phyloP scores from a whole-genome alignment of 1,140 invertebrate species.

The Cherax quadricarinatus region DNA sequence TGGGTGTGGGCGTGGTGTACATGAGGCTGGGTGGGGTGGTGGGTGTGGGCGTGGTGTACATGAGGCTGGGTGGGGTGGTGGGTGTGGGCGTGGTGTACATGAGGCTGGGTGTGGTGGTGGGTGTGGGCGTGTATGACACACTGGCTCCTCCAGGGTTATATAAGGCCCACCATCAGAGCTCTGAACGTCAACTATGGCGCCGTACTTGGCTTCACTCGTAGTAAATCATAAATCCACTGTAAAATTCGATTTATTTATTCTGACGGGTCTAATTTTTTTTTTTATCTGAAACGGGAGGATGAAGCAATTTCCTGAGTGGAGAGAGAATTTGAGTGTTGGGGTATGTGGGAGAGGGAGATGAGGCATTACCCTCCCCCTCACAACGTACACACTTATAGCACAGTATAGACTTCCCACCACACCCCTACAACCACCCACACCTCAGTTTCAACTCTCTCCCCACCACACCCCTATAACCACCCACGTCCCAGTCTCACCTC shows the following conservation, averaged over 20 bases:
- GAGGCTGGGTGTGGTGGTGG: neutral
- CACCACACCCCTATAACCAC: neutral
- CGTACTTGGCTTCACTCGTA: no score
- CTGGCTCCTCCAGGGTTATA: no score
- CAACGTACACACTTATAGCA: no score
- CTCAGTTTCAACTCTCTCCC: no score
- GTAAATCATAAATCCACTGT: no score
- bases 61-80: neutral
- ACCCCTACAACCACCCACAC: neutral
- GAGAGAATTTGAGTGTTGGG: neutral
- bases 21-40: neutral
- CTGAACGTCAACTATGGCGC: no score
- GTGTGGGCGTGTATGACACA: neutral
- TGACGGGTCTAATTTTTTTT: no score
- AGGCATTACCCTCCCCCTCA: neutral
- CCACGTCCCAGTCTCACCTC: no score
- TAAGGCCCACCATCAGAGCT: no score
- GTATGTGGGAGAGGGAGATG: neutral
- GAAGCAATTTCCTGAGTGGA: neutral
- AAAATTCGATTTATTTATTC: no score
- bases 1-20: neutral
- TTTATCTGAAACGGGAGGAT: no score
- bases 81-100: neutral
- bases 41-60: neutral
- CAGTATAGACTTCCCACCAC: no score